Base-by-base conservation (phyloP, 2,888 invertebrate species). In the Scaptodrosophila latifasciaeformis region DNA sequence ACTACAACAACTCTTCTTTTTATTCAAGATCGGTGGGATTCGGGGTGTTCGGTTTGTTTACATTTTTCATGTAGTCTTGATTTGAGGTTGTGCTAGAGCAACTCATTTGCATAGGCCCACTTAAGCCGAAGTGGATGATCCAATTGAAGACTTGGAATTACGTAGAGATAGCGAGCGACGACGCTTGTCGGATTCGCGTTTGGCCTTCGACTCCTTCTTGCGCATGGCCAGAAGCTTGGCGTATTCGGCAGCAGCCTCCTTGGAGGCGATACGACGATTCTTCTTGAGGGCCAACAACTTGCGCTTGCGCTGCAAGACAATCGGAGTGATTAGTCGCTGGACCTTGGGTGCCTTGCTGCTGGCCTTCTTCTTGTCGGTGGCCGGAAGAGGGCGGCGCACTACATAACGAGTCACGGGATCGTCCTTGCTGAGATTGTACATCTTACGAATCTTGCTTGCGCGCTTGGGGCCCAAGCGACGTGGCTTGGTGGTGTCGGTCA, bases 391-490 rank as follows among this genome's bases (percentile, higher is more conserved):
- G 59, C 97, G 91, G 86, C 96, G 95, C 62, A 99, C 95, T 49
- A 99, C 98, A 86, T 95, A 99, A 71, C 95, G 94, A 70, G 97
- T 91, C 2, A 98, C 97, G 88, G 99, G 97, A 87, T 99, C 99
- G 82, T 97, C 94, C 88, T 97, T 98, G 81, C 90, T 89, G 82
- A 99, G 88, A 88, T 97, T 97, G 89, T 97, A 99, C 51, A 99
- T 90, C 86, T 97, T 97, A 35, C 56, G 49, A 15, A 48, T 56
- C 24, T 56, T 60, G 82, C 95, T 96, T 0, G 99, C 98, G 85
- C 98, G 90, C 88, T 99, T 99, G 49, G 98, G 98, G 67, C 96
- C 97, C 70, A 98, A 91, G 81, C 96, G 93, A 82, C 98, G 93
- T 47, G 98, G 98, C 31, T 98, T 91, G 70, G 93, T 92, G 62